Conservation (phyloP, 2,888 invertebrate species). For the Hirtodrosophila alboralis region DNA sequence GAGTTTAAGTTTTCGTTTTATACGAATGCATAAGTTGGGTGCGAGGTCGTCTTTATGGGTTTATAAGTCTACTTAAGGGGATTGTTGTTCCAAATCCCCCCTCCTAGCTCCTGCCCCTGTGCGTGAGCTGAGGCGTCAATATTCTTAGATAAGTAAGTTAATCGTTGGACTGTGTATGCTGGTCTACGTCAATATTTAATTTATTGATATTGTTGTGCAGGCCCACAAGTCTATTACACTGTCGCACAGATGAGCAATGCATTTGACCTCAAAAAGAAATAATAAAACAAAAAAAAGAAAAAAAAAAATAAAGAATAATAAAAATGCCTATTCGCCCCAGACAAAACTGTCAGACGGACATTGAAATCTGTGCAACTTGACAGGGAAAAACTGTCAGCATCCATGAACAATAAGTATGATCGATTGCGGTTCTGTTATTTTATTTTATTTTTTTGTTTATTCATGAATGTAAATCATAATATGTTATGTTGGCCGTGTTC, state of each 20-base stretch:
- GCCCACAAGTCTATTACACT: constrained; percentile 19
- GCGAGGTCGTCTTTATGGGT: constrained; percentile 10
- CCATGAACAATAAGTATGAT: constrained; percentile 49
- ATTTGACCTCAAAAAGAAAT: constrained; percentile 41
- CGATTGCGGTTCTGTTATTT: constrained; percentile 43
- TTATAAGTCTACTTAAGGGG: background rate
- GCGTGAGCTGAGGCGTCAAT: constrained; percentile 14
- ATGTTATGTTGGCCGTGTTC: no score
- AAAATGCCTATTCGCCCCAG: no score
- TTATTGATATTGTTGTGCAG: constrained; percentile 42
- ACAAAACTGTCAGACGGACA: constrained; percentile 4
- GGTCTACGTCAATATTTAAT: constrained; percentile 56
- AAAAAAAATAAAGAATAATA: background rate
- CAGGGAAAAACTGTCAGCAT: constrained; percentile 46
- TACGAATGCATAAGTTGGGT: constrained; percentile 8
- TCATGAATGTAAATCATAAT: constrained; percentile 32
- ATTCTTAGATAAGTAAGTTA: constrained; percentile 42
- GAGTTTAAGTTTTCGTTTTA: no score
- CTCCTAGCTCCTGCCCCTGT: background rate
- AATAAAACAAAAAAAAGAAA: background rate
- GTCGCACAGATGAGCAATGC: constrained; percentile 25
- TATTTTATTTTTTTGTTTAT: constrained; percentile 4
- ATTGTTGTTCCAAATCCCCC: no score
- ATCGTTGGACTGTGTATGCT: constrained; percentile 38
- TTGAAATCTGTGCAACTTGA: constrained; percentile 8